Base-by-base conservation (phyloP, 2,113 vertebrate genomes). In the Vireo altiloquus region DNA sequence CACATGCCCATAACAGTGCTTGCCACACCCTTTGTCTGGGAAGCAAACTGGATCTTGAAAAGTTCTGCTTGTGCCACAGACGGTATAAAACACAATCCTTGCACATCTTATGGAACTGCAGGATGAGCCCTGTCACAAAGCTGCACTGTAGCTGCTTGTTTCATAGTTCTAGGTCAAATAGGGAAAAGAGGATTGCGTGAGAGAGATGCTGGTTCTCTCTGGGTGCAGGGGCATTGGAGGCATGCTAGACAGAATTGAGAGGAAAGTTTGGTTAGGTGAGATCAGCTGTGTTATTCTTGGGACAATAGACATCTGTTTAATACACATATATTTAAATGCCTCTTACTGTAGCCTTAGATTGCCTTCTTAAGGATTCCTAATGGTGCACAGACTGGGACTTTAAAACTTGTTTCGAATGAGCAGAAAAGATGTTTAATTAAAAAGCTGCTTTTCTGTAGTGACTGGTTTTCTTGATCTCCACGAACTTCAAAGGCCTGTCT, bases 401-500 rank as follows among this genome's bases (percentile, higher is more conserved):
- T 56, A 80, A 77, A 87, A 84, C 53, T 95, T 79, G 81, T 84
- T 90, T 83, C 1, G 28, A 46, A 72, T 83, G 40, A 88, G 46
- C 30, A 85, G 69, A 82, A 95, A 92, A 96, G 28, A 65, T 89
- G 60, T 91, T 95, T 93, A 92, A 94, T 94, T 94, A 82, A 94
- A 96, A 95, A 96, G 64, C 86, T 89, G 54, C 78, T 94, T 94
- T 94, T 88, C 88, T 95, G 52, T 64, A 9, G 52, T 90, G 71
- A 27, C 64, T 92, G 83, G 22, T 84, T 94, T 92, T 89, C 88
- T 87, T 95, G 59, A 96, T 90, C 86, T 93, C 40, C 6, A 19
- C 44, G 40, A 57, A 96, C 92, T 94, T 96, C 95, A 97, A 95
- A 97, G 86, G 35, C 25, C 63, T 93, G 50, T 92, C 90, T 95